Evolutionary conservation across 1,140 invertebrate species (phyloP), one percentile per base, ranked within the genome.

Genomic region (Heliothis virescens): DNA sequence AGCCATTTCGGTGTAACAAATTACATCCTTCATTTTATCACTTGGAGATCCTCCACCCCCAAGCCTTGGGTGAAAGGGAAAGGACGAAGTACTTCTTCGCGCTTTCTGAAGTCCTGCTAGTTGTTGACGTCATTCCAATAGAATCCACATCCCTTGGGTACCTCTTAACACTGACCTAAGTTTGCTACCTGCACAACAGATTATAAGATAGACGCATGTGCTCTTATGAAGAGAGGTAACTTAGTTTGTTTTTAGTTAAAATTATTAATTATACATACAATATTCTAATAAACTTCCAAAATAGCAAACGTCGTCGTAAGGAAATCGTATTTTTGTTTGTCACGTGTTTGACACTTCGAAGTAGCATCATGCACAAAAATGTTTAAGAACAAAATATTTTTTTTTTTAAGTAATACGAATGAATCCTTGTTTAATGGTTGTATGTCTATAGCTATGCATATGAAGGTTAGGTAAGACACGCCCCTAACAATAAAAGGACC

Each of bases 111-210:
- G 74, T 88, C 93, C 94, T 95, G 87, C 74, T 95, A 94, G 85
- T 90, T 94, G 90, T 95, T 95, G 94, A 94, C 94, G 94, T 95
- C 94, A 95, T 92, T 90, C 88, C 89, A 93, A 94, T 89, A 89
- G 90, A 92, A 90, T 89, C 83, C 86, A 89, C 88, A 93, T 93
- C 92, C 93, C 90, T 90, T 87, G 85, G 90, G 93, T 91, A 94
- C 92, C 91, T 88, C 92, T 81, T 81, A 76, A 47, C 82, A 82
- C 81, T 86, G 81, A 87, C 80, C 83, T 81, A 59, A n/a, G n/a
- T 15, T 63, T 34, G 1, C 10, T 41, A 47, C 62, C n/a, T 47
- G 62, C n/a, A 7, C 62, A 48, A n/a, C 34, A 11, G 34, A 18
- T 65, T 48, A 11, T 65, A 2, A 55, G 52, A 55, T n/a, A 7